These are phyloP conservation scores for Megalops atlanticus DNA, from an alignment of 2,113 vertebrate genomes.

Conservation along the genomic window DNA sequence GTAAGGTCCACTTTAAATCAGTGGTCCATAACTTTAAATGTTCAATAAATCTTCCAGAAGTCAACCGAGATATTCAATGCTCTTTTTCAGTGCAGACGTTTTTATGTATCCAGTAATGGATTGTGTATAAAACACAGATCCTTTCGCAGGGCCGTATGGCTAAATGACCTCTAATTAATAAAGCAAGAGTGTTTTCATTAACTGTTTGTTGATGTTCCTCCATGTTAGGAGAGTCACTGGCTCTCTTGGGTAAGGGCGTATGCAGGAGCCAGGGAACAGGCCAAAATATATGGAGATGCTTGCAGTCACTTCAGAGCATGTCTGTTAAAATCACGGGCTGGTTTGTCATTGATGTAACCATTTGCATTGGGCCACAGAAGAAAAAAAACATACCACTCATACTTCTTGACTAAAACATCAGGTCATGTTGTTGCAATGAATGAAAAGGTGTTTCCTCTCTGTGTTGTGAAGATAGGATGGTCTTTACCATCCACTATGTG, in stretches of 20 bases:
- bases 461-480: too few relatives aligned
- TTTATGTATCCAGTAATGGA: conserved; percentile 33
- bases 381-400: too few relatives aligned
- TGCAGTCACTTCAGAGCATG: neutral
- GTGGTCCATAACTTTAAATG: conserved; percentile 49
- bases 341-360: neutral
- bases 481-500: too few relatives aligned
- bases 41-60: conserved; percentile 50
- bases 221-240: neutral
- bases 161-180: neutral
- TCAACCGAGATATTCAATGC: conserved; percentile 39
- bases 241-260: too few relatives aligned
- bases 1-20: conserved; percentile 52
- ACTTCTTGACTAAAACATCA: too few relatives aligned
- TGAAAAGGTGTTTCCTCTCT: too few relatives aligned
- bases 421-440: too few relatives aligned
- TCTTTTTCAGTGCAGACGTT: conserved; percentile 37
- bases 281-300: neutral
- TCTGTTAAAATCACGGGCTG: neutral
- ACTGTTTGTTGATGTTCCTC: neutral
- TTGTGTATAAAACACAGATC: neutral
- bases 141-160: neutral
- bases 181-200: neutral
- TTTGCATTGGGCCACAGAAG: neutral
- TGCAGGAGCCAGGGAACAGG: neutral